Evolutionary conservation across 2,113 vertebrate species (phyloP), one percentile per base, ranked within the genome.

Genomic region (Aspiorhynchus laticeps): DNA sequence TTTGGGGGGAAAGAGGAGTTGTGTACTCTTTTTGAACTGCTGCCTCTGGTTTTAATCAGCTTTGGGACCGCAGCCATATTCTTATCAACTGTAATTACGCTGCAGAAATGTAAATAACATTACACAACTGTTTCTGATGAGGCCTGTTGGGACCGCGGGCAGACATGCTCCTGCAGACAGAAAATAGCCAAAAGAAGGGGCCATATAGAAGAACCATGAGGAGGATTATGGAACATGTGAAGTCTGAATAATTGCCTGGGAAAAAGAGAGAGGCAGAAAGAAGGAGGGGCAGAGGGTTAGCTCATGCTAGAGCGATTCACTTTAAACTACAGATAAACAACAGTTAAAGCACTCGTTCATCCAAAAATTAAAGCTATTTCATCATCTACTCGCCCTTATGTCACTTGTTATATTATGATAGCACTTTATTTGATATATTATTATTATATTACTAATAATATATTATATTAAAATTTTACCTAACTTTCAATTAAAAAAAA

Each of bases 11-110:
- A 4, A 9, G 53, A n/a, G 43, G 17, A 43, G 19, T 24, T 43
- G 46, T 83, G 77, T 53, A 86, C 87, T 90, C 6, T n/a, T 86
- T 38, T 38, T 88, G 86, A 89, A 89, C 86, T 78, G 61, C 65
- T 80, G 46, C 15, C 80, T 80, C 73, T 87, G 86, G 85, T 77
- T 93, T 94, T 95, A 95, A 96, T 96, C 95, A 95, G 92, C 93
- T 93, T 92, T 92, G 93, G 94, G 95, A 96, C 93, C 94, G 85
- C 63, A 94, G 94, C 96, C 94, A 95, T 93, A 92, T 94, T 94
- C 93, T 95, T 96, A 95, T 94, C 91, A 11, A 90, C 92, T 91
- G 59, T 95, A 95, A 96, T 95, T 95, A 94, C 90, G 94, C 93
- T 89, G 90, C 93, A 85, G 93, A 94, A 96, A 95, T 94, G 93